These are phyloP conservation scores for Nineta flava DNA, from an alignment of 2,888 invertebrate species.

Conservation along the genomic window DNA sequence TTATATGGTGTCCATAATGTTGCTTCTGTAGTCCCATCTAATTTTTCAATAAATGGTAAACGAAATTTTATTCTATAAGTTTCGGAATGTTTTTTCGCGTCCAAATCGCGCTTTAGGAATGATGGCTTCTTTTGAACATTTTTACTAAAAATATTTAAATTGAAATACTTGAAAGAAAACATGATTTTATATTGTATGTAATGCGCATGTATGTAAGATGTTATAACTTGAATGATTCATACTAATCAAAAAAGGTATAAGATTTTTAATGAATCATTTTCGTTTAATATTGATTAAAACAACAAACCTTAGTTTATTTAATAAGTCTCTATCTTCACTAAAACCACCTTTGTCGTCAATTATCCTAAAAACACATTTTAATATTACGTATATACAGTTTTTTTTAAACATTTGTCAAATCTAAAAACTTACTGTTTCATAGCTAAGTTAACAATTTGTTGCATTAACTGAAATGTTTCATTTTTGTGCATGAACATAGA, in stretches of 20 bases:
- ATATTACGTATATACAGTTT: too few species aligned
- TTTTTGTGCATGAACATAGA: constrained; percentile 78
- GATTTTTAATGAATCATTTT: background rate
- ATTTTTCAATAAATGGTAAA: constrained; percentile 75
- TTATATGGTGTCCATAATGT: constrained; percentile 91
- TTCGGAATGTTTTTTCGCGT: constrained; percentile 88
- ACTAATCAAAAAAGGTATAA: too few species aligned
- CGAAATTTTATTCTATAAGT: constrained; percentile 72
- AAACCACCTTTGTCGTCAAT: constrained; percentile 86
- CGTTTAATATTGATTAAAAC: background rate
- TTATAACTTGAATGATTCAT: too few species aligned
- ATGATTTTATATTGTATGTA: background rate
- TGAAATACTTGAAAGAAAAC: background rate
- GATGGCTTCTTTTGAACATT: constrained; percentile 82
- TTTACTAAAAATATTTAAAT: constrained; percentile 35
- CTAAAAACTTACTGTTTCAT: constrained; percentile 56
- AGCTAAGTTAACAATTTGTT: constrained; percentile 90
- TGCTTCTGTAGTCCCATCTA: constrained; percentile 88
- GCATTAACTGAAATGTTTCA: constrained; percentile 84
- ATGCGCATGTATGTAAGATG: too few species aligned
- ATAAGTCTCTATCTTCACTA: constrained; percentile 72
- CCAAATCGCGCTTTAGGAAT: constrained; percentile 85
- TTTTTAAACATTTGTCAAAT: background rate
- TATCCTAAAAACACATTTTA: constrained; percentile 35
- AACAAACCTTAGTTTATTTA: constrained; percentile 57